Evolutionary conservation across 2,113 vertebrate species (phyloP), one percentile per base, ranked within the genome.

Genomic region (Orcinus orca): DNA sequence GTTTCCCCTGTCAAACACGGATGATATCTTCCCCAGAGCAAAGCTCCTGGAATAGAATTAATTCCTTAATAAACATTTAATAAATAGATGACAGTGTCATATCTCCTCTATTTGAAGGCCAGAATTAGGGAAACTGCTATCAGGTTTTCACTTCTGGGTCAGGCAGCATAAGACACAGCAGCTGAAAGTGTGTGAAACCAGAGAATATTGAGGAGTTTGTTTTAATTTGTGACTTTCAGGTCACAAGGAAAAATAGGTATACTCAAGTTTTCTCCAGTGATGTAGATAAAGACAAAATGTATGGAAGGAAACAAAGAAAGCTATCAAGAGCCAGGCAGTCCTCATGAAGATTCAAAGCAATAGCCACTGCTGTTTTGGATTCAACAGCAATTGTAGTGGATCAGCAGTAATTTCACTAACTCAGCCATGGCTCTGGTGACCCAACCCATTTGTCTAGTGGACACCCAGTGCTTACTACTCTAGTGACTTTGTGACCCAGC

Each of bases 361-460:
- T 53, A 44, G 50, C 15, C 31, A 74, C 31, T 74, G 41, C 55
- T 95, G 21, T 90, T 92, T 92, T 83, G 33, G 62, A 21, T 65
- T 95, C 68, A 73, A 44, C 13, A 68, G 41, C n/a, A 85, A 47
- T 36, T 82, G 10, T 41, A 47, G 53, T 1, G 10, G 25, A 60
- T 97, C 55, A 74, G 74, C 93, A 80, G 63, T 63, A 90, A 92
- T 95, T 97, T 96, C 21, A 84, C 68, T 68, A 93, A 88, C 47
- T 92, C 95, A 84, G 68, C 74, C 67, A 41, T 6, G 15, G 68
- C 58, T 73, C 62, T 58, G 4, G 47, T 93, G 70, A 96, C 55
- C 83, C 62, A 79, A 2, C 9, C 31, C 21, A 74, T 88, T 94
- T 63, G 26, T 87, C 91, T 95, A 90, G 25, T 44, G 63, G 36